phyloP scores from a whole-genome alignment of 2,888 invertebrate genomes.

The Drosophila buzzatii region DNA sequence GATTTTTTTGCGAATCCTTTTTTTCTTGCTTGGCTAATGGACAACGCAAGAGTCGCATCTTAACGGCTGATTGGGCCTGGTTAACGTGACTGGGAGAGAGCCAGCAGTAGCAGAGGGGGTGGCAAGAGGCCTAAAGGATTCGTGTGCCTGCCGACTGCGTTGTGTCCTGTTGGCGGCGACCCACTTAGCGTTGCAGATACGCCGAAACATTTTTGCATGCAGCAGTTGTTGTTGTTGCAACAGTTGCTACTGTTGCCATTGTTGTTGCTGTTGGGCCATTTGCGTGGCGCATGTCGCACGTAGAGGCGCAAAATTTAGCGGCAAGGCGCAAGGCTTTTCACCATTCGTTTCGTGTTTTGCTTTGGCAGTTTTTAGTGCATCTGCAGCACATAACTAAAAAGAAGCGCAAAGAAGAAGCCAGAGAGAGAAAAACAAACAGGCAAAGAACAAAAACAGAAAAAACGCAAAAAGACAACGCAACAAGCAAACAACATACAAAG shows the following conservation, averaged over 20 bases:
- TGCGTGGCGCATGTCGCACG: slow-evolving; percentile 78
- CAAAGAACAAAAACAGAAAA: slow-evolving; percentile 1
- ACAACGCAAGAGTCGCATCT: slow-evolving; percentile 66
- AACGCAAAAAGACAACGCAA: slow-evolving; percentile 54
- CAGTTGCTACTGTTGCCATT: slow-evolving; percentile 9
- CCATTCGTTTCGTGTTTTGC: slow-evolving; percentile 67
- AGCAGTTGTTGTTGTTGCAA: slow-evolving; percentile 41
- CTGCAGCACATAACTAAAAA: slow-evolving; percentile 84
- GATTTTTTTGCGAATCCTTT: slow-evolving; percentile 26
- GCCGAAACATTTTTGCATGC: slow-evolving; percentile 75
- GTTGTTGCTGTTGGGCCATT: slow-evolving; percentile 56
- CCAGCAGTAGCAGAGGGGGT: neutral
- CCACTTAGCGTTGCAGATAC: slow-evolving; percentile 79
- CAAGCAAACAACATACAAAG: slow-evolving; percentile 66
- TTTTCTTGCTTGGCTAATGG: slow-evolving; percentile 53
- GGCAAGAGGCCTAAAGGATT: neutral
- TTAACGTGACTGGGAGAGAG: slow-evolving; percentile 49
- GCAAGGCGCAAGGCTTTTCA: slow-evolving; percentile 41
- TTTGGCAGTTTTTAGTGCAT: slow-evolving; percentile 84
- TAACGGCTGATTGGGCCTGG: slow-evolving; percentile 68
- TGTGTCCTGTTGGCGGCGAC: slow-evolving; percentile 56
- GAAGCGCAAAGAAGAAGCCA: slow-evolving; percentile 52
- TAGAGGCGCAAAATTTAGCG: slow-evolving; percentile 62
- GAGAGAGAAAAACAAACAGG: slow-evolving; percentile 2
- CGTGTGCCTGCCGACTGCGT: slow-evolving; percentile 28